Percentiles rank a stretch among this genome's conserved stretches.
Conservation (phyloP, 2,113 vertebrate genomes). For the Zeus faber region DNA sequence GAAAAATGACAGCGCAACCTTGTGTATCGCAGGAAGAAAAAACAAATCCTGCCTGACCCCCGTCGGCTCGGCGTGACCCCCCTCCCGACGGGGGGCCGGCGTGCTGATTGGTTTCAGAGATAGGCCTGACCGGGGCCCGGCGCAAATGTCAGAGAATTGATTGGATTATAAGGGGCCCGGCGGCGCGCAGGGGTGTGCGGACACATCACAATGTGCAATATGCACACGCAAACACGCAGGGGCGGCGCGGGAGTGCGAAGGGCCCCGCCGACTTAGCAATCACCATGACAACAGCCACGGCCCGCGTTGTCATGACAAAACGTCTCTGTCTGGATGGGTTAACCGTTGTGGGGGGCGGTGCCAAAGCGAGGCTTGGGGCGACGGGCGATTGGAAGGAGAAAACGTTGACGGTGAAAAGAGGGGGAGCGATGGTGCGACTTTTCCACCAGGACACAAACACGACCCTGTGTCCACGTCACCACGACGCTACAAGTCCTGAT, state of each 20-base stretch:
- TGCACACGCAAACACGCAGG: not conserved
- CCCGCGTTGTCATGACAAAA: not conserved
- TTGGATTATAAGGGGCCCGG: constrained; percentile 9
- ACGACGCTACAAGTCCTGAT: too few species aligned
- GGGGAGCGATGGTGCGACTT: too few species aligned
- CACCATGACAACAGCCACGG: constrained; percentile 18
- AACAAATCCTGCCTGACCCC: not conserved
- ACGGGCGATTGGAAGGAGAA: too few species aligned
- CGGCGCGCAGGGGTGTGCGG: not conserved
- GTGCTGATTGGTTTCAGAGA: constrained; percentile 4
- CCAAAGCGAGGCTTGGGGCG: too few species aligned
- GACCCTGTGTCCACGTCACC: too few species aligned
- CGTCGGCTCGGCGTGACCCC: not conserved
- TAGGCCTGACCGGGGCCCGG: not conserved
- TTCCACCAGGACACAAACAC: too few species aligned
- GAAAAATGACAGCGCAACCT: constrained; percentile 8
- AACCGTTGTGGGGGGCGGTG: not conserved
- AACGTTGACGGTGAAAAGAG: too few species aligned
- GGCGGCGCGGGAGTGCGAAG: not conserved
- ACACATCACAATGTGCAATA: not conserved
- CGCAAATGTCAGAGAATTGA: constrained; percentile 16
- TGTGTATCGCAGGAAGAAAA: constrained; percentile 8
- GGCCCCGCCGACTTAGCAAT: not conserved
- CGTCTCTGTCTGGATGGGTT: not conserved
- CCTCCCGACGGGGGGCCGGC: not conserved